Base-by-base conservation (phyloP, 2,113 vertebrate species). In the Calypte anna region DNA sequence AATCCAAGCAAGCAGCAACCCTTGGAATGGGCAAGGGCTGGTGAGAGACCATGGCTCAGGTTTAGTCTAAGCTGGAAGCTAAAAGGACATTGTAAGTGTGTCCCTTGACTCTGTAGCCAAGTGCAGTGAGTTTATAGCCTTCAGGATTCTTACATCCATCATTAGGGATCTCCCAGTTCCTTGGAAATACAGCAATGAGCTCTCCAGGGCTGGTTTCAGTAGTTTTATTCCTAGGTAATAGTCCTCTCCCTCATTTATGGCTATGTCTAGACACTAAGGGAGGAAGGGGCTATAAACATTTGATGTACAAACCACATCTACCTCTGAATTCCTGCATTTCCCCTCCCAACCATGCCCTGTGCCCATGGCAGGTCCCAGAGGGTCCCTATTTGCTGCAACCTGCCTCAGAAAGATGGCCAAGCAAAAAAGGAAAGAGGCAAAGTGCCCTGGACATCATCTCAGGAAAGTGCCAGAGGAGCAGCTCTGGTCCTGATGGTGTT, bases 261-360 rank as follows among this genome's bases (percentile, higher is more conserved):
- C 95, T 81, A 27, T 94, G 93, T 97, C 95, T 96, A 97, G 95
- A 97, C 90, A 88, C 79, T 57, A 19, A 86, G 94, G 7, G 33
- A 90, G 73, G 72, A 83, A 90, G 74, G 79, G 40, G 79, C 91
- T 93, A 93, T 93, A 95, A 97, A 95, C 19, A 12, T 33, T 82
- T 58, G 64, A 86, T 68, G 90, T 82, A 83, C 91, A 90, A 91
- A 55, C 48, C 75, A 55, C 50, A 63, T 61, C 96, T 88, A 59
- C 55, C 69, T 54, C 81, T 63, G 51, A 68, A 68, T 82, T 73
- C 84, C 89, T 50, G 58, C 21, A 10, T 74, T 78, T 84, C 77
- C 27, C 77, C 75, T 51, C 70, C 31, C 76, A 58, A 74, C 62
- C 25, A 53, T 16, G 50, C 68, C 3, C 72, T 57, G 33, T 25